Evolutionary conservation across 2,888 invertebrate species (phyloP).

Genomic region (Cartodere bifasciata): DNA sequence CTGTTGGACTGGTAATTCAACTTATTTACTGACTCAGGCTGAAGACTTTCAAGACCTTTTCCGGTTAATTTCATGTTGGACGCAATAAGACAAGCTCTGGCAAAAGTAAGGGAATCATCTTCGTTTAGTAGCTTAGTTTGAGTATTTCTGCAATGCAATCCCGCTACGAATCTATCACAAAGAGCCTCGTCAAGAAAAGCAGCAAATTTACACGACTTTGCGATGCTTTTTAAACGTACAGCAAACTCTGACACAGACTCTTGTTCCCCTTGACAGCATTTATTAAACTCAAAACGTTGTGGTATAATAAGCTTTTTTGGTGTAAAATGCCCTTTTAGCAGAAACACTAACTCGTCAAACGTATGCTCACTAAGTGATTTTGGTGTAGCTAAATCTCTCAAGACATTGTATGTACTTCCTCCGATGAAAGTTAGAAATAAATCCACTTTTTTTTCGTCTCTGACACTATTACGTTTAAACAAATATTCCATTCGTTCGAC

Average conservation of each 20-base stretch:
- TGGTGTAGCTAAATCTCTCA: not conserved
- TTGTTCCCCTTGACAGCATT: not conserved
- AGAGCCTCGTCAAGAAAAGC: not conserved
- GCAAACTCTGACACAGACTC: not conserved
- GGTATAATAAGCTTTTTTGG: conserved; percentile 1
- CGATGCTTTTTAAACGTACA: not conserved
- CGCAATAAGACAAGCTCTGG: no score
- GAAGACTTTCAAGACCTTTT: no score
- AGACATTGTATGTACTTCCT: not conserved
- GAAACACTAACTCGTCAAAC: not conserved
- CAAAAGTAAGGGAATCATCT: not conserved
- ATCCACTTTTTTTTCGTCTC: not conserved
- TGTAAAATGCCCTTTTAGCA: conserved; percentile 1
- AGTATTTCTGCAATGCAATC: not conserved
- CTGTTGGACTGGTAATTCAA: no score
- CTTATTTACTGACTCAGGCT: no score
- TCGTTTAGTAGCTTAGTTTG: not conserved
- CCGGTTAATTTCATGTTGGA: no score
- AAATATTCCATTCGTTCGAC: conserved; percentile 3
- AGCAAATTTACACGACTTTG: conserved; percentile 1
- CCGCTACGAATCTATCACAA: not conserved
- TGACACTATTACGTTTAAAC: not conserved
- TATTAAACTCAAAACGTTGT: not conserved
- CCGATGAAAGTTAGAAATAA: not conserved
- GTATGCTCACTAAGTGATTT: not conserved